Base-by-base conservation (phyloP, 2,113 vertebrate species). In the Vanacampus margaritifer region DNA sequence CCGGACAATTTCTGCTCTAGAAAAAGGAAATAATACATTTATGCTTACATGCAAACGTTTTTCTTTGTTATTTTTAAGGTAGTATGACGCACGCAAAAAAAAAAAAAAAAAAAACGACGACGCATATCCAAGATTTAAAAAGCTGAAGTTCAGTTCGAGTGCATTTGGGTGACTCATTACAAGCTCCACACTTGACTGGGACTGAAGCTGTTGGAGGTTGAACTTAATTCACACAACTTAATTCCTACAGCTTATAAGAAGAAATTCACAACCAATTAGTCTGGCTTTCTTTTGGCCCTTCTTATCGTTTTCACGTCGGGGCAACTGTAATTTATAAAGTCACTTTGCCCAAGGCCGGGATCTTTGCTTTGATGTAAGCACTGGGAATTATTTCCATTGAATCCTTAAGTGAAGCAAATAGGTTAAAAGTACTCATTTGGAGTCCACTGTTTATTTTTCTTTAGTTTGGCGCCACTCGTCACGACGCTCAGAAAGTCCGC, bases 231-330 rank as follows among this genome's bases (percentile, higher is more conserved):
- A 71, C 73, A 71, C 53, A 50, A 87, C 84, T 76, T 77, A 73
- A 83, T 84, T 79, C 73, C 57, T 37, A 53, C 32, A 65, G 64
- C 67, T 79, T 84, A 79, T 63, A 64, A 70, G 62, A 60, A 65
- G 65, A 66, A 72, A 74, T 80, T 78, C 72, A 76, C 78, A 65
- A 81, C 85, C 78, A 87, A 84, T 83, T 86, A 82, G 39, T 43
- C 43, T 36, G 45, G 51, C 68, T 76, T 76, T 79, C 64, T 74
- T 71, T 68, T 64, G 73, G 76, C 37, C 64, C 28, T 43, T 59
- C 68, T 79, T 37, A 64, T 69, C 58, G n/a, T 50, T 43, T 70
- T 54, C 68, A 73, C 67, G 63, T 67, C 36, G 71, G 71, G 8
- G 69, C 67, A 80, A 67, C 76, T 78, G 50, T 82, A 78, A 87